Conservation (phyloP, 2,797 vertebrate genomes). For the Amniataba percoides region DNA sequence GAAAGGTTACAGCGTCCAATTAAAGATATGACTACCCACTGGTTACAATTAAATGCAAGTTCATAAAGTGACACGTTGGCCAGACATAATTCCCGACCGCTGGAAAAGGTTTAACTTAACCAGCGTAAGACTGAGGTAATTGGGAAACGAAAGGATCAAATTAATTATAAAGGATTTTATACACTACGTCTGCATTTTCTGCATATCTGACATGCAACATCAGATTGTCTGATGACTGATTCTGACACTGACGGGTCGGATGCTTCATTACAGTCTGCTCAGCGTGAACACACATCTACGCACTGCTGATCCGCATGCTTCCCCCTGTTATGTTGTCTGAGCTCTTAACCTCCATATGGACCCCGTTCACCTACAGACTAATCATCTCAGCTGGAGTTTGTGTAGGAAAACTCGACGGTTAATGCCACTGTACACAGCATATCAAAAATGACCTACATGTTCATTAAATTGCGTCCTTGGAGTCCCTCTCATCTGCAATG, state of each 20-base stretch:
- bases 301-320: slow-evolving; percentile 21
- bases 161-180: not conserved
- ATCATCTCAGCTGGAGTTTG: slow-evolving; percentile 21
- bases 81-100: not conserved
- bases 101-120: not conserved
- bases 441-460: slow-evolving; percentile 74
- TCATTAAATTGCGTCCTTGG: slow-evolving; percentile 70
- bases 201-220: slow-evolving; percentile 4
- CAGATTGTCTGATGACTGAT: slow-evolving; percentile 22
- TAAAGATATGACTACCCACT: slow-evolving; percentile 19
- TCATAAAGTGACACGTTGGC: not conserved
- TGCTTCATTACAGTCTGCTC: slow-evolving; percentile 50
- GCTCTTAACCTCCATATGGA: slow-evolving; percentile 47
- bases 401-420: slow-evolving; percentile 31
- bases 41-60: slow-evolving; percentile 4
- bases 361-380: slow-evolving; percentile 24
- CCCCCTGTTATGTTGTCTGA: slow-evolving; percentile 12
- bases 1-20: slow-evolving; percentile 17
- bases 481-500: slow-evolving; percentile 73
- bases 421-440: slow-evolving; percentile 40
- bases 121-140: not conserved
- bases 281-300: slow-evolving; percentile 35
- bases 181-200: not conserved
- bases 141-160: not conserved
- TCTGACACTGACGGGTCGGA: slow-evolving; percentile 3